phyloP scores from a whole-genome alignment of 2,888 invertebrate species.

The Alentia gelatinosa region DNA sequence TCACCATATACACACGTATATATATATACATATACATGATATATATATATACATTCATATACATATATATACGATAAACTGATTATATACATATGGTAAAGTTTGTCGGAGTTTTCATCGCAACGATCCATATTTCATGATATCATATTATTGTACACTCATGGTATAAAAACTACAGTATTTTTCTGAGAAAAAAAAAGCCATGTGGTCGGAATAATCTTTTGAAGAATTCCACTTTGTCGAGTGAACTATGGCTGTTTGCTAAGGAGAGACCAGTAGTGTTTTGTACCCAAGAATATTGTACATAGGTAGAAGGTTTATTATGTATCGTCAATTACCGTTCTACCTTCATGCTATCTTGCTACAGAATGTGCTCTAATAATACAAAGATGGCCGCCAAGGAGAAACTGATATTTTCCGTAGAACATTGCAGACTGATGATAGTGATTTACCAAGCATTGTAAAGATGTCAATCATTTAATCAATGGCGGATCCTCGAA shows the following conservation, averaged over 20 bases:
- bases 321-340: neutral
- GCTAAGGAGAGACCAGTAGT: neutral
- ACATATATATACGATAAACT: neutral
- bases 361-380: neutral
- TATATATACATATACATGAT: constrained; percentile 5
- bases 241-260: neutral
- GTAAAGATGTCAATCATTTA: neutral
- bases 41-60: neutral
- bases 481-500: neutral
- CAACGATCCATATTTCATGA: neutral
- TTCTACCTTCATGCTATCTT: constrained; percentile 20
- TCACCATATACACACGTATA: neutral
- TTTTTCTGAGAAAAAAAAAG: constrained; percentile 3
- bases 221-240: neutral
- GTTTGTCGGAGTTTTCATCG: neutral
- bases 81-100: neutral
- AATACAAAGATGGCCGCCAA: neutral
- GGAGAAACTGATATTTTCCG: neutral
- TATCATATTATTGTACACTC: neutral
- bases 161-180: neutral
- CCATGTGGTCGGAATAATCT: neutral
- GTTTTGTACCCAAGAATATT: neutral
- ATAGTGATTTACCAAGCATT: neutral
- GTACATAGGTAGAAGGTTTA: neutral
- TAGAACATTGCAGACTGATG: neutral